Evolutionary conservation across 2,888 invertebrate genomes (phyloP), one percentile per base, ranked within the genome.

Genomic region (Tenthredo livida): DNA sequence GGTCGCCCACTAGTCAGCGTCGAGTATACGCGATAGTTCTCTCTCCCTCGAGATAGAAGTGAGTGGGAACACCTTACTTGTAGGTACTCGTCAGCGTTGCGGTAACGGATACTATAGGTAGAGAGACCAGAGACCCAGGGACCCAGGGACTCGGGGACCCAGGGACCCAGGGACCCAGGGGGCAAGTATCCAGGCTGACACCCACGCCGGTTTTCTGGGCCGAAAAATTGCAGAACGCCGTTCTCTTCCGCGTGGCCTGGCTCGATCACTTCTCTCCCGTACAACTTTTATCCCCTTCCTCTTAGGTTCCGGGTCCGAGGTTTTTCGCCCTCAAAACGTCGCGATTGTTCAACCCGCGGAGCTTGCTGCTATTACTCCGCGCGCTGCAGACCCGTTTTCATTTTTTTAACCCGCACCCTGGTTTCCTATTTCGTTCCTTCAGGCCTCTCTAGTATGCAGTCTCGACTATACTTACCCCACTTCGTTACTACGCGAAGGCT

Each of bases 171-270:
- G 72, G 85, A 85, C 80, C 61, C 75, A 78, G 84, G 80, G 82
- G 72, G 50, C 47, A 75, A 90, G 90, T 91, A 91, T 91, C 91
- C 90, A 91, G 90, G 91, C 90, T 90, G 88, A 90, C 91, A 90
- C 91, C 91, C 91, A 91, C 91, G 90, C 89, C 85, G 89, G 85
- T 86, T 91, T 91, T 91, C 91, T 91, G 91, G 91, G 91, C 90
- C 91, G 90, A 91, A 91, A 91, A 91, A 91, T 91, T 12, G 54
- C 85, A 85, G 86, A 86, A 85, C 85, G 86, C 91, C 91, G 88
- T 91, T 91, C 91, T 91, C 91, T 91, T 91, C 91, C 91, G 91
- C 89, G 91, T 91, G 90, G 89, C 89, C 77, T 84, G 70, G 58
- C 84, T 21, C 84, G 85, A 67, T 85, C 78, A 61, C 40, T 40